A percentile compares a stretch with the other conserved stretches of the same genome.
These are phyloP conservation scores for Zingel zingel DNA, from an alignment of 2,113 vertebrate genomes.

Conservation along the genomic window DNA sequence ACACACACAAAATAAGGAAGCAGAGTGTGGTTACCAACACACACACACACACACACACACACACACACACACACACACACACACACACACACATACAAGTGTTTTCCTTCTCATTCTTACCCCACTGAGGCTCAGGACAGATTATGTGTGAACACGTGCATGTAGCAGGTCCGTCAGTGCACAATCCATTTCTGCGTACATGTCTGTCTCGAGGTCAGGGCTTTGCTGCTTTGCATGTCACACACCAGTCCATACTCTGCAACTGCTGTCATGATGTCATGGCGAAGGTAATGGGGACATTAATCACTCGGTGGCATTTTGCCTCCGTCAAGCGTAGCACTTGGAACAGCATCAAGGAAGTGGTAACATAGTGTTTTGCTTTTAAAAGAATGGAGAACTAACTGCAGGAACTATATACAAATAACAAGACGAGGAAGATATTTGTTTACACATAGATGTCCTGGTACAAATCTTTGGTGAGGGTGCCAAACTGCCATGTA, in stretches of 20 bases:
- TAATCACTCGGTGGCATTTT: slow-evolving; percentile 33
- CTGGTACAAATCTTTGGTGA: neutral
- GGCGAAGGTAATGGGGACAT: slow-evolving; percentile 19
- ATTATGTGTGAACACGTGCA: slow-evolving; percentile 61
- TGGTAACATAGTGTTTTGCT: slow-evolving; percentile 36
- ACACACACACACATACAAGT: neutral
- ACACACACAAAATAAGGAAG: no score
- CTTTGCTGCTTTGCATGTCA: neutral
- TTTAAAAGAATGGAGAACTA: slow-evolving; percentile 63
- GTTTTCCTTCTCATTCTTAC: slow-evolving; percentile 12
- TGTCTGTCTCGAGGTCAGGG: slow-evolving; percentile 63
- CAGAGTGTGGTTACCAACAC: no score
- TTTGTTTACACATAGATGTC: neutral
- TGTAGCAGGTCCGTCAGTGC: neutral
- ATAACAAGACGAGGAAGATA: neutral
- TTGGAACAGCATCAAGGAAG: slow-evolving; percentile 52
- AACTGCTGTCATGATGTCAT: slow-evolving; percentile 32
- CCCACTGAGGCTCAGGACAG: neutral
- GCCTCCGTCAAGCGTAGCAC: neutral
- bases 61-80: neutral
- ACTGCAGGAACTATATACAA: slow-evolving; percentile 12
- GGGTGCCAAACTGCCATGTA: neutral
- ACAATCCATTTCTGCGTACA: slow-evolving; percentile 35
- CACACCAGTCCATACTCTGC: neutral
- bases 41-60: neutral